A percentile compares a stretch with the other conserved stretches of the same genome.
phyloP scores from a whole-genome alignment of 2,113 vertebrate genomes.

The Synodontis membranacea region DNA sequence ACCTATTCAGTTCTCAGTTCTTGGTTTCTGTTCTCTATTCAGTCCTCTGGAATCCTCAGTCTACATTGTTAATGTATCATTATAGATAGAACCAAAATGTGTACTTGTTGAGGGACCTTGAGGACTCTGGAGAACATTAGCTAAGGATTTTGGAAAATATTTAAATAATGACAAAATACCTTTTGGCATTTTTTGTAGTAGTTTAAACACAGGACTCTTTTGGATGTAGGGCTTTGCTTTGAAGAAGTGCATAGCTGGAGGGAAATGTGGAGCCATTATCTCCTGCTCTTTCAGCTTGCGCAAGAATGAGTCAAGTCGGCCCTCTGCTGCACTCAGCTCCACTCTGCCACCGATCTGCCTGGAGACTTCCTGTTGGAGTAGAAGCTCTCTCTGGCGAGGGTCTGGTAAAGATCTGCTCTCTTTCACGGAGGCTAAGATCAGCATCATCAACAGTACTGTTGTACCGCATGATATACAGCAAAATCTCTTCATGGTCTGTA shows the following conservation, averaged over 20 bases:
- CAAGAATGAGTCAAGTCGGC: slow-evolving; percentile 70
- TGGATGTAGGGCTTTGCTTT: slow-evolving; percentile 78
- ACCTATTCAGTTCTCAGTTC: neutral
- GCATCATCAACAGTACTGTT: slow-evolving; percentile 21
- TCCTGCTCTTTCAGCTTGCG: slow-evolving; percentile 76
- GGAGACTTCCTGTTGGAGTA: slow-evolving; percentile 75
- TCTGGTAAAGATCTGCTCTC: slow-evolving; percentile 61
- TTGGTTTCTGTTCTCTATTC: too few relatives aligned
- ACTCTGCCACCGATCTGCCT: slow-evolving; percentile 73
- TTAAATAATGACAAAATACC: slow-evolving; percentile 67
- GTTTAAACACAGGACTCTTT: slow-evolving; percentile 76
- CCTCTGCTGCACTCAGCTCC: slow-evolving; percentile 68
- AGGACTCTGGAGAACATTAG: neutral
- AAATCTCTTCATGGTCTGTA: slow-evolving; percentile 21
- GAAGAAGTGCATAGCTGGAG: slow-evolving; percentile 87
- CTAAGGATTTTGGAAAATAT: neutral
- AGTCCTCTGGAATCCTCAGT: neutral
- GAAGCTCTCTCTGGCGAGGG: slow-evolving; percentile 67
- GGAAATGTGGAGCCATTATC: slow-evolving; percentile 69
- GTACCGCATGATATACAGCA: slow-evolving; percentile 40
- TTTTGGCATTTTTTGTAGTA: slow-evolving; percentile 90
- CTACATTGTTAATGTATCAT: neutral
- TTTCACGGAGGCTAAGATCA: slow-evolving; percentile 63
- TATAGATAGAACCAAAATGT: neutral
- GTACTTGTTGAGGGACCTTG: neutral